Evolutionary conservation across 2,888 invertebrate species (phyloP), one percentile per base, ranked within the genome.

Genomic region (Pandemis corylana): DNA sequence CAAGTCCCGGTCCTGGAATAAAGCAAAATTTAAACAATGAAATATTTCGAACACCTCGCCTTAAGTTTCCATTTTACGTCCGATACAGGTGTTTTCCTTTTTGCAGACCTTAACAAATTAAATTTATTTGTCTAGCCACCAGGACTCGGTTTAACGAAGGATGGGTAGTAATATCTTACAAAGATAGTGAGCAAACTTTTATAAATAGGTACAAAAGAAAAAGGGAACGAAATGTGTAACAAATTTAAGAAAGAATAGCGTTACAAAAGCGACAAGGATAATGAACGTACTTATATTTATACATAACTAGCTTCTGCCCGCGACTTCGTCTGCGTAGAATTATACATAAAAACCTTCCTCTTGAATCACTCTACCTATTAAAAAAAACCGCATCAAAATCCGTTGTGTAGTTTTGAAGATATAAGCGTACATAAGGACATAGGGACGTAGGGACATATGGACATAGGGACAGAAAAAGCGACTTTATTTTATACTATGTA

Each of bases 21-120:
- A 63, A 62, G 61, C 44, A 42, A 68, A 70, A 53, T 70, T 64
- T 5, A 28, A 53, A 71, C 13, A 51, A 65, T 65, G 0, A 71
- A 71, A 65, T 59, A 71, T 64, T 61, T 36, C 13, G 28, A 5
- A 61, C 69, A 20, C 59, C 44, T 36, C 15, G 6, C 28, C 20
- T 13, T 12, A 62, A 41, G n/a, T 62, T 62, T 20, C 9, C n/a
- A 51, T n/a, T 51, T 56, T 15, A 56, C 7, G 56, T 0, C 20
- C 7, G 13, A 49, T 41, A 15, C 49, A 10, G 46, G 15, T 36
- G n/a, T 68, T 28, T n/a, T 61, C 20, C 28, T 49, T 61, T 51
- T 66, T 66, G 28, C 59, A 9, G 59, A 28, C 12, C 59, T 28
- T 7, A 15, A 9, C 4, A 42, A 63, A 15, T 62, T 20, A 9